Evolutionary conservation across 2,888 invertebrate species (phyloP).

Genomic region (Amphipyra tragopoginis): DNA sequence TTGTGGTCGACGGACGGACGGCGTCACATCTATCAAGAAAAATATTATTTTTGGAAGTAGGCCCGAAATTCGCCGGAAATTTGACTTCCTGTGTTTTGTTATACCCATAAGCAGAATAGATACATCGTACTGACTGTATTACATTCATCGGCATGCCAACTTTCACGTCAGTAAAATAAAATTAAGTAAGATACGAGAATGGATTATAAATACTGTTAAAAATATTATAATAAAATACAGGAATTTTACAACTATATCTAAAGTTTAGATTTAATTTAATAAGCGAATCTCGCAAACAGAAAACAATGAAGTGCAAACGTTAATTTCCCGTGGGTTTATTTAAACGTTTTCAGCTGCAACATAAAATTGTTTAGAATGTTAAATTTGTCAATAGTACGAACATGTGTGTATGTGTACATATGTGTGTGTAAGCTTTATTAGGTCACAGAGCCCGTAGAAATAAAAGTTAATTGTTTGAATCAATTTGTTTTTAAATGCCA

Average conservation of each 20-base stretch:
- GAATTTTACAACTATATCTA: not conserved
- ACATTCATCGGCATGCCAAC: constrained; percentile 19
- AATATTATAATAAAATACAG: not conserved
- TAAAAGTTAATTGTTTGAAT: constrained; percentile 59
- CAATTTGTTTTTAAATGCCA: constrained; percentile 61
- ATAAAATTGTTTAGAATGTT: constrained; percentile 38
- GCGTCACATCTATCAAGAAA: constrained; percentile 59
- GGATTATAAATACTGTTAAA: not conserved
- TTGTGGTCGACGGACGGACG: constrained; percentile 60
- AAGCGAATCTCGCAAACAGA: constrained; percentile 27
- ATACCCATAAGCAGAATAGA: constrained; percentile 22
- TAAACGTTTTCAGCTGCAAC: constrained; percentile 28
- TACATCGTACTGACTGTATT: constrained; percentile 15
- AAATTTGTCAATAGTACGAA: constrained; percentile 8
- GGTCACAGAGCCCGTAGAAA: constrained; percentile 27
- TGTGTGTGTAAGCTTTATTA: constrained; percentile 26
- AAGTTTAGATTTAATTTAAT: constrained; percentile 32
- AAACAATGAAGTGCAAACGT: constrained; percentile 28
- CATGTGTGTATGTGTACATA: constrained; percentile 17
- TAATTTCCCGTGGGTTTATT: constrained; percentile 48
- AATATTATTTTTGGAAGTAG: constrained; percentile 63
- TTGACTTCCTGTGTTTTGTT: constrained; percentile 59
- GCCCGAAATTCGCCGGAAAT: constrained; percentile 62
- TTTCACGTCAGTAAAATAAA: not conserved
- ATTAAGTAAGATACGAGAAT: not conserved